Evolutionary conservation across 2,888 invertebrate species (phyloP), one percentile per base, ranked within the genome.

Genomic region (Drosophila phalerata): DNA sequence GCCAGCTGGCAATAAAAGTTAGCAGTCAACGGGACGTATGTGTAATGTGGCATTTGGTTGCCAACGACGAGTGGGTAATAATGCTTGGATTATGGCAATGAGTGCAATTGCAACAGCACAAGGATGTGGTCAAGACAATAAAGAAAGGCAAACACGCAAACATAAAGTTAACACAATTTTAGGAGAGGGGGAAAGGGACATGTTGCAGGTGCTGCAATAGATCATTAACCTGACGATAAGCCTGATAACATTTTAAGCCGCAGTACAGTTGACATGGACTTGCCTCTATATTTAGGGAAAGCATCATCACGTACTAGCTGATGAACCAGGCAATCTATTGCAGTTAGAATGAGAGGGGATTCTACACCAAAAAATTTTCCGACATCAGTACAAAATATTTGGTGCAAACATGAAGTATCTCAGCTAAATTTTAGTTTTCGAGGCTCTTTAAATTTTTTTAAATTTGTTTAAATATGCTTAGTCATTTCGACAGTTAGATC

Each of bases 1-100:
- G 71, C 78, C 68, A 68, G 63, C 72, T 47, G 66, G 67, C 81
- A 80, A 77, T 77, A 80, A 80, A 77, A 79, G 76, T 77, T 67
- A 19, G 60, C 60, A 40, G 19, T 25, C 67, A 58, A 72, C 63
- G 60, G 60, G 75, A 49, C 66, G 79, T 81, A 70, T 70, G 71
- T 72, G 79, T 62, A 75, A 69, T 69, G 70, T 75, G 64, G 61
- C 64, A 69, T 75, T 75, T 55, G 32, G 43, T 53, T 56, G 55
- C 58, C 47, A 77, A 58, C 75, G 42, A 32, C 61, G 57, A 79
- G 51, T 73, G 73, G 66, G 61, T 55, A 79, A 76, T 75, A 76
- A 79, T 75, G 76, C 61, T 52, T 37, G 55, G 55, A 79, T 74
- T 65, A 74, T 74, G 79, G 64, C 69, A 79, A 58, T 79, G 65